A percentile compares a stretch with the other conserved stretches of the same genome.
These are phyloP conservation scores for Amazona vittata DNA, from an alignment of 2,113 vertebrate species.

Conservation along the genomic window DNA sequence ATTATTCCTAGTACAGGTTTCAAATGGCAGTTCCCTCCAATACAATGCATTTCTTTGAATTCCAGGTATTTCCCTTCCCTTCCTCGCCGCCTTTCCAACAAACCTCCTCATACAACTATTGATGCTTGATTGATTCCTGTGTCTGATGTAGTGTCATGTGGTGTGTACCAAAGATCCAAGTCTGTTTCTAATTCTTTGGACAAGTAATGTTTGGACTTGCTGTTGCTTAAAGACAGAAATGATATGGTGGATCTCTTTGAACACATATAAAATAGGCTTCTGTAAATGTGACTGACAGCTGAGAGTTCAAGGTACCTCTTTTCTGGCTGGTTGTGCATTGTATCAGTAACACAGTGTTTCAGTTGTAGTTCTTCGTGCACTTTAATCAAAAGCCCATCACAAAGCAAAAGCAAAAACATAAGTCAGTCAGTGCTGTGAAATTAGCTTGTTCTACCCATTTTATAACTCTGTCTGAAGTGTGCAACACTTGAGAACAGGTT, in stretches of 20 bases:
- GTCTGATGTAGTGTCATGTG: slow-evolving; percentile 25
- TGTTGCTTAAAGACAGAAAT: neutral
- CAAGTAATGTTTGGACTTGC: slow-evolving; percentile 32
- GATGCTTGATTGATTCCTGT: slow-evolving; percentile 7
- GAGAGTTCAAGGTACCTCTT: slow-evolving; percentile 45
- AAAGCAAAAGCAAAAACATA: neutral
- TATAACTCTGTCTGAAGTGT: neutral
- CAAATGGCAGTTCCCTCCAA: slow-evolving; percentile 56
- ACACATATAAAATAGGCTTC: slow-evolving; percentile 25
- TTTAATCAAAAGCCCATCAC: slow-evolving; percentile 23
- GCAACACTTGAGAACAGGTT: slow-evolving; percentile 4
- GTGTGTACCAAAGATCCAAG: slow-evolving; percentile 57
- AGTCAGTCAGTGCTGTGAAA: neutral
- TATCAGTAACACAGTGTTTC: slow-evolving; percentile 25
- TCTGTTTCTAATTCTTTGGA: slow-evolving; percentile 42
- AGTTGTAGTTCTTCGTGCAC: slow-evolving; percentile 40
- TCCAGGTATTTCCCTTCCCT: slow-evolving; percentile 15
- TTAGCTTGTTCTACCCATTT: neutral
- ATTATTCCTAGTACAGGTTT: slow-evolving; percentile 63
- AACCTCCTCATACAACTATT: slow-evolving; percentile 35
- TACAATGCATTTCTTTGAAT: slow-evolving; percentile 51
- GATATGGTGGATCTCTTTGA: neutral
- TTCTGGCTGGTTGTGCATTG: slow-evolving; percentile 33
- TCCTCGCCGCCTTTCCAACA: neutral
- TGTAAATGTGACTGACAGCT: slow-evolving; percentile 20